Conservation (phyloP, 2,797 vertebrate species). For the Chelon labrosus region DNA sequence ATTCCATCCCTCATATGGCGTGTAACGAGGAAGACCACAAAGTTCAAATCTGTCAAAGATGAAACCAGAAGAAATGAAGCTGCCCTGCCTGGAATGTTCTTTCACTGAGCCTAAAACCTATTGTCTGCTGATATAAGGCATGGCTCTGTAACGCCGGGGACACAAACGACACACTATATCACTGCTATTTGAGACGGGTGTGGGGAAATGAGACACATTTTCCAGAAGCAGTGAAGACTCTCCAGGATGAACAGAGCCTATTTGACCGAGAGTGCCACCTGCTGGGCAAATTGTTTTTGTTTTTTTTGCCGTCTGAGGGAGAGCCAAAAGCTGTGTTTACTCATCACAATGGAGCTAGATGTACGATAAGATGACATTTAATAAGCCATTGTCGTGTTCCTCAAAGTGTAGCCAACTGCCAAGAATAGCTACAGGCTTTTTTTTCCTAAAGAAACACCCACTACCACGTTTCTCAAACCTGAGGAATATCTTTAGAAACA, state of each 20-base stretch:
- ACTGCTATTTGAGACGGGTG: slow-evolving; percentile 44
- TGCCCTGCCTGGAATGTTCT: slow-evolving; percentile 19
- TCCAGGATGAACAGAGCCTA: slow-evolving; percentile 20
- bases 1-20: slow-evolving; percentile 15
- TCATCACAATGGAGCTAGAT: not conserved
- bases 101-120: slow-evolving; percentile 9
- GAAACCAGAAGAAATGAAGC: slow-evolving; percentile 40
- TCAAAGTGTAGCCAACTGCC: slow-evolving; percentile 1
- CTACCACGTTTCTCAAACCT: not conserved
- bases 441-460: slow-evolving; percentile 1
- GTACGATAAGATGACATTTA: slow-evolving; percentile 24
- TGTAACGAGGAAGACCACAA: slow-evolving; percentile 28
- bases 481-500: slow-evolving; percentile 12
- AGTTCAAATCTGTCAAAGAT: slow-evolving; percentile 43
- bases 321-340: not conserved
- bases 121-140: slow-evolving; percentile 44
- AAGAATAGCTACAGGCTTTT: not conserved
- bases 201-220: slow-evolving; percentile 73
- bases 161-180: slow-evolving; percentile 53
- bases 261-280: slow-evolving; percentile 69
- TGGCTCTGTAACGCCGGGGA: slow-evolving; percentile 23
- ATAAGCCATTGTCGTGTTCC: not conserved
- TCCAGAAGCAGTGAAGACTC: slow-evolving; percentile 63
- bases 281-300: slow-evolving; percentile 55
- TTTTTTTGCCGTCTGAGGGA: slow-evolving; percentile 28